Percentiles rank a stretch among this genome's conserved stretches.
Evolutionary conservation across 2,888 invertebrate genomes (phyloP).

Genomic region (Scaeva pyrastri): DNA sequence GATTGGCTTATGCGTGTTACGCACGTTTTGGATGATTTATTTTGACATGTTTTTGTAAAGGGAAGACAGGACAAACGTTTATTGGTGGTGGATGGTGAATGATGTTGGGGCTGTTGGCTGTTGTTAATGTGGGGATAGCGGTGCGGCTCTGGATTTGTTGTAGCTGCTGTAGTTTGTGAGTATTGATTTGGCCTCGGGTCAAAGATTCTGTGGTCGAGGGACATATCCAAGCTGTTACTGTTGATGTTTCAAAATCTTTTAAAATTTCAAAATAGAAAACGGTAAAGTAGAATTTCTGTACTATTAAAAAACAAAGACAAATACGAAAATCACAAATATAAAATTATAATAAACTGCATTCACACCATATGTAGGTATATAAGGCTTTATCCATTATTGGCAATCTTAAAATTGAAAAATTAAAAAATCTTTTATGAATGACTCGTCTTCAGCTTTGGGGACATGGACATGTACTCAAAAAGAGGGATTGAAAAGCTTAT

Average conservation of each 20-base stretch:
- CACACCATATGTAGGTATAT: too few relatives aligned
- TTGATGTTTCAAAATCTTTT: constrained; percentile 36
- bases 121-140: constrained; percentile 69
- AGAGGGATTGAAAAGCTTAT: too few relatives aligned
- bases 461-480: too few relatives aligned
- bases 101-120: constrained; percentile 79
- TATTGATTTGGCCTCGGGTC: constrained; percentile 82
- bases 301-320: background rate
- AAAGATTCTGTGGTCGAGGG: constrained; percentile 83
- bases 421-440: too few relatives aligned
- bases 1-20: constrained; percentile 80
- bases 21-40: constrained; percentile 77
- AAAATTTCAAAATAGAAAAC: constrained; percentile 25
- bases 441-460: too few relatives aligned
- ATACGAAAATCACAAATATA: background rate
- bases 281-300: constrained; percentile 4
- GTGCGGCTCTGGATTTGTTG: constrained; percentile 75
- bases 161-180: constrained; percentile 77
- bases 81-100: constrained; percentile 79
- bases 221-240: constrained; percentile 82
- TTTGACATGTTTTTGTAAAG: constrained; percentile 79
- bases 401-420: too few relatives aligned
- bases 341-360: background rate
- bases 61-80: constrained; percentile 81
- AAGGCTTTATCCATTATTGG: too few relatives aligned